Conservation (phyloP, 2,113 vertebrate genomes). For the Nymphicus hollandicus region DNA sequence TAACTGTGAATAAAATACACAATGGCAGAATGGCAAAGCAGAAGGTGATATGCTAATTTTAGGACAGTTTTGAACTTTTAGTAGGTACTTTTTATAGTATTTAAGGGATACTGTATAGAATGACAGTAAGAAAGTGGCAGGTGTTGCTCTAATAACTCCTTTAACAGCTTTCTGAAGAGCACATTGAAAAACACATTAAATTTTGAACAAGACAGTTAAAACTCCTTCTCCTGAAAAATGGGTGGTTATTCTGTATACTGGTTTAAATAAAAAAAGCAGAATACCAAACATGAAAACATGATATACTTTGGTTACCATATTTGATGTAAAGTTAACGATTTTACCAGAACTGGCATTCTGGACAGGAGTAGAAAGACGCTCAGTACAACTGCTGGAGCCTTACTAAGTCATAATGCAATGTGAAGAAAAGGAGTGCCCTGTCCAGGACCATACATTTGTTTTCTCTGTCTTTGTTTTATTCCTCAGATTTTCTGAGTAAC, state of each 20-base stretch:
- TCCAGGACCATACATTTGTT: neutral
- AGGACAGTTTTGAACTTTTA: slow-evolving; percentile 18
- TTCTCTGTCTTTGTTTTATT: neutral
- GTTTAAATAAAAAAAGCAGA: slow-evolving; percentile 6
- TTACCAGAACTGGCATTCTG: neutral
- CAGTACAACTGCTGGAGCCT: neutral
- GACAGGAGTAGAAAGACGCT: neutral
- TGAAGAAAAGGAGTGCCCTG: neutral
- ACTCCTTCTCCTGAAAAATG: neutral
- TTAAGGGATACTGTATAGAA: neutral
- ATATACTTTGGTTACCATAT: neutral
- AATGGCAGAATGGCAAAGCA: neutral
- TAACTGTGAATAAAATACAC: neutral
- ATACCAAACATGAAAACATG: neutral
- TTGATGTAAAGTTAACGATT: neutral
- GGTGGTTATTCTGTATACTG: neutral
- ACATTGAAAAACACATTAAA: neutral
- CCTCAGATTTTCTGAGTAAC: neutral
- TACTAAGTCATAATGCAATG: neutral
- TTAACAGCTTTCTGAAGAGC: neutral
- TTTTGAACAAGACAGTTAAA: neutral
- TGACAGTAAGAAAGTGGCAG: neutral
- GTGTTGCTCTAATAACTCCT: slow-evolving; percentile 1
- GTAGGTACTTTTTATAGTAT: neutral
- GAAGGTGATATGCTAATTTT: neutral